These are phyloP conservation scores for Sebastiscus tertius DNA, from an alignment of 2,797 vertebrate genomes.

Conservation along the genomic window DNA sequence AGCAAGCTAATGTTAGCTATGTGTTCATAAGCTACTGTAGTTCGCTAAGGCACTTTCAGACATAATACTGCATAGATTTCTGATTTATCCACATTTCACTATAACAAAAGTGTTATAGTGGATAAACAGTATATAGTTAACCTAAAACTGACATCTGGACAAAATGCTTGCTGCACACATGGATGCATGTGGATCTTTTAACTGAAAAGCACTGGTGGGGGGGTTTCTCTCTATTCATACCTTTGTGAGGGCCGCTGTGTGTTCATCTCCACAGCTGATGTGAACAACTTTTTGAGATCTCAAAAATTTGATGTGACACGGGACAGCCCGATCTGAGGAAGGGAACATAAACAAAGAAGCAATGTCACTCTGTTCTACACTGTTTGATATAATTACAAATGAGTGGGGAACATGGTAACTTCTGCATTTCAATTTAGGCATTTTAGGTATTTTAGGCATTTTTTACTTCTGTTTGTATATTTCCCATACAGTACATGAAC, in stretches of 20 bases:
- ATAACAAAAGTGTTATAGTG: no score
- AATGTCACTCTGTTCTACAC: not conserved
- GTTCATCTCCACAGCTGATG: constrained; percentile 96
- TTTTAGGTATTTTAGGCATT: not conserved
- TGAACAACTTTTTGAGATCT: constrained; percentile 95
- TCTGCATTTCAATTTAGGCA: not conserved
- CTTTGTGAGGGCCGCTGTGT: constrained; percentile 97
- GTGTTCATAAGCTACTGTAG: no score
- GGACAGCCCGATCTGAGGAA: constrained; percentile 90
- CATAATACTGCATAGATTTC: no score
- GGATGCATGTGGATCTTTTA: not conserved
- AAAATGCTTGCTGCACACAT: not conserved
- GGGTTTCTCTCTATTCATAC: constrained; percentile 66
- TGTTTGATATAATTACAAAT: not conserved
- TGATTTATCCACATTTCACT: no score
- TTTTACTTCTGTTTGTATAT: not conserved
- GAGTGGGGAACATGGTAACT: not conserved
- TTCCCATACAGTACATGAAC: not conserved
- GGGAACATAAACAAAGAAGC: not conserved
- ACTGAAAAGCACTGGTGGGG: not conserved
- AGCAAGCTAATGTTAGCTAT: no score
- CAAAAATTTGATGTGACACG: constrained; percentile 96
- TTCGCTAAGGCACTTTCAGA: no score
- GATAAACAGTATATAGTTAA: no score
- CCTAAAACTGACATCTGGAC: not conserved